Conservation (phyloP, 1,140 invertebrate genomes). For the Laupala kohalensis region DNA sequence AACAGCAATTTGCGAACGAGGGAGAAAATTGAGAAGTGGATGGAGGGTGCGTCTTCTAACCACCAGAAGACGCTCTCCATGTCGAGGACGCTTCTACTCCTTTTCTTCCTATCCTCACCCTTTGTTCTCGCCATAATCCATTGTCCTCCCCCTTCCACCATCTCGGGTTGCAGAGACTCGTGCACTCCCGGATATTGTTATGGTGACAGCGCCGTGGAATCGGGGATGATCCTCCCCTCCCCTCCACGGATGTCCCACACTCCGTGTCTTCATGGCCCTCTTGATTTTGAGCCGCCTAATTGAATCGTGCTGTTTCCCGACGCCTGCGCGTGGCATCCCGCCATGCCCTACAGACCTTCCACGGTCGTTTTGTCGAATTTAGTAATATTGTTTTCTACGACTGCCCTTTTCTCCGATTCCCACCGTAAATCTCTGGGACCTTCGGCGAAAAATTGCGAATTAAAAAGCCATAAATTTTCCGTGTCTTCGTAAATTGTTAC, state of each 20-base stretch:
- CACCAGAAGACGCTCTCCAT: neutral
- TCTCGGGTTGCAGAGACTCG: no score
- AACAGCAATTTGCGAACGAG: no score
- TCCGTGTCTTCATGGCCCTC: neutral
- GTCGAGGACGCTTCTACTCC: no score
- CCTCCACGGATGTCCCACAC: no score
- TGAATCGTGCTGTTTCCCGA: neutral
- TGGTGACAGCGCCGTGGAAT: neutral
- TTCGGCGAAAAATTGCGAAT: slow-evolving; percentile 6
- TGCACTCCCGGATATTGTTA: neutral
- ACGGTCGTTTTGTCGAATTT: neutral
- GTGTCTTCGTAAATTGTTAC: slow-evolving; percentile 3
- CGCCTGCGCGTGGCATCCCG: neutral
- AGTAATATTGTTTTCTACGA: neutral
- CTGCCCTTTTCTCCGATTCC: neutral
- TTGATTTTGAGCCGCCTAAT: neutral
- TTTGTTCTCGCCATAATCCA: neutral
- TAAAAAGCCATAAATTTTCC: slow-evolving; percentile 9
- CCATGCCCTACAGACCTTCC: neutral
- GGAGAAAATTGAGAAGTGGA: neutral
- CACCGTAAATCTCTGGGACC: slow-evolving; percentile 2
- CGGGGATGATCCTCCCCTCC: no score
- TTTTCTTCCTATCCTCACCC: neutral
- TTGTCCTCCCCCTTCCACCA: no score
- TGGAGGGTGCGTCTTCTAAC: neutral